Base-by-base conservation (phyloP, 2,113 vertebrate species). In the Vanacampus margaritifer region DNA sequence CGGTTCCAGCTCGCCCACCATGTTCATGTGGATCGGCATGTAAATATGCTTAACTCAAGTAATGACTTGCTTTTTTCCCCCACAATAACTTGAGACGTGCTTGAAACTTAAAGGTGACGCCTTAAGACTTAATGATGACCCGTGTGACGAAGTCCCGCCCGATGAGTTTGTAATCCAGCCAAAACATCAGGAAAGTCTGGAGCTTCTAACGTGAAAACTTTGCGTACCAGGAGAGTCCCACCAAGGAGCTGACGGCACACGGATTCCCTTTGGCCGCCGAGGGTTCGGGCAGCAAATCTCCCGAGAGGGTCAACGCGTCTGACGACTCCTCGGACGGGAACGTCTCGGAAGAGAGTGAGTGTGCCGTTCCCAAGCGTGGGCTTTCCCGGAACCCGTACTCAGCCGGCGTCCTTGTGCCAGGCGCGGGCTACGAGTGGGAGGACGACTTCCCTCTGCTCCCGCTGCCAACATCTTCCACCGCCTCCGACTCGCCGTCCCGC, bases 171-270 rank as follows among this genome's bases (percentile, higher is more conserved):
- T n/a, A n/a, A n/a, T n/a, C n/a, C n/a, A n/a, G n/a, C n/a, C n/a
- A n/a, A n/a, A n/a, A n/a, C n/a, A n/a, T n/a, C n/a, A n/a, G n/a
- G n/a, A n/a, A n/a, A n/a, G n/a, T n/a, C n/a, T n/a, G n/a, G n/a
- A n/a, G n/a, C n/a, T n/a, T n/a, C n/a, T n/a, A 54, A 54, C 23
- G 51, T 12, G 51, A 54, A 14, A 54, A 5, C 46, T 8, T 64
- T 3, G 19, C 13, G 19, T 46, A 35, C 0, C 72, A 98, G 97
- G 96, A 98, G 74, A 99, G 96, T 64, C 95, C 97, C 10, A 96
- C 95, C 0, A 90, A 93, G 79, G 95, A 98, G 75, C 84, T 94
- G 45, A 86, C 88, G 24, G 94, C 95, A 23, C 91, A 92, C 7
- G 89, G 89, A 41, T 91, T 95, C 67, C 88, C 90, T 0, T 81